These are phyloP conservation scores for Subanguina moxae DNA, from an alignment of 1,140 invertebrate species.

Conservation along the genomic window DNA sequence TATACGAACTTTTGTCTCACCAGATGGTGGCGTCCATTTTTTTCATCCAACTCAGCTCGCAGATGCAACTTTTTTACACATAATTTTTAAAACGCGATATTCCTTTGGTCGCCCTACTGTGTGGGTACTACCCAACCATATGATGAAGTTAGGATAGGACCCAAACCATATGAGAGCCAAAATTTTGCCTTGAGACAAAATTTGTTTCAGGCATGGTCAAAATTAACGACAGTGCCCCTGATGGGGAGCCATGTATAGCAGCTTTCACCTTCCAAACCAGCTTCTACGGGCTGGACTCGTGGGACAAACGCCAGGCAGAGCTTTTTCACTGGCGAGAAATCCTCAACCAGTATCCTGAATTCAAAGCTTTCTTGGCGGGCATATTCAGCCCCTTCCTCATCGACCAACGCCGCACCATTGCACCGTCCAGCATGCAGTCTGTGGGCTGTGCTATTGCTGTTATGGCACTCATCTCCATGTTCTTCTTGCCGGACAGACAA, in stretches of 20 bases:
- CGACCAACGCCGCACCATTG: slow-evolving; percentile 57
- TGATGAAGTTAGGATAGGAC: no score
- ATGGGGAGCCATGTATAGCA: slow-evolving; percentile 55
- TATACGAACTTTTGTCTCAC: no score
- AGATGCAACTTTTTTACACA: no score
- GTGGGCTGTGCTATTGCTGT: slow-evolving; percentile 58
- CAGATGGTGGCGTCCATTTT: no score
- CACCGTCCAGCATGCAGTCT: slow-evolving; percentile 58
- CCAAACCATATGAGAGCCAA: no score
- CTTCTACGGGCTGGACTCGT: slow-evolving; percentile 57
- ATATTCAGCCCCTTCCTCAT: slow-evolving; percentile 57
- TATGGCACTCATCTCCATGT: slow-evolving; percentile 56
- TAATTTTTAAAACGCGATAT: no score
- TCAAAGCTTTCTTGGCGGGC: slow-evolving; percentile 53
- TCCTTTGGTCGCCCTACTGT: no score
- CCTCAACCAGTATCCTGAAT: slow-evolving; percentile 55
- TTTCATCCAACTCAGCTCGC: no score
- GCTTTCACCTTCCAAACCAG: slow-evolving; percentile 59
- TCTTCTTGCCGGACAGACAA: slow-evolving; percentile 56
- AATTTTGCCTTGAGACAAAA: no score
- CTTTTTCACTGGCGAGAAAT: slow-evolving; percentile 57
- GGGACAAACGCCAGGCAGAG: slow-evolving; percentile 58
- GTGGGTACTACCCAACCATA: no score
- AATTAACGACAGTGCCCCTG: slow-evolving; percentile 44
- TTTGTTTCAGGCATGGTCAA: slow-evolving; percentile 48